A percentile compares a stretch with the other conserved stretches of the same genome.
Evolutionary conservation across 2,888 invertebrate genomes (phyloP).

Genomic region (Furcula furcula): DNA sequence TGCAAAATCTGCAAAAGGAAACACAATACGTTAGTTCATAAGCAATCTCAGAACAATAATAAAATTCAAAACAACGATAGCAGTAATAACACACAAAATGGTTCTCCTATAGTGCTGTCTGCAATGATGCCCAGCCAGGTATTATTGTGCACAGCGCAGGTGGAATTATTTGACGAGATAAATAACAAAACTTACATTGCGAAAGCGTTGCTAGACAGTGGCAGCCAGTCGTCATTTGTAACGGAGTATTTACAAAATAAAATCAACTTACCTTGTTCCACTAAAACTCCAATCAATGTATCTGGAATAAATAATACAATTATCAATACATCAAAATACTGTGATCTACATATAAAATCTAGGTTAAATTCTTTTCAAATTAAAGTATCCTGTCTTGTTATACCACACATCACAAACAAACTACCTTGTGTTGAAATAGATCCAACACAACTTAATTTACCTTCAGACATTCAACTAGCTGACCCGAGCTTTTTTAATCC

Average conservation of each 20-base stretch:
- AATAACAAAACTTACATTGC: neutral
- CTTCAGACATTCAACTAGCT: no score
- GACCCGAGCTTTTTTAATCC: no score
- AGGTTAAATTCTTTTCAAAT: neutral
- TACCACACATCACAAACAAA: neutral
- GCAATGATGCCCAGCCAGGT: no score
- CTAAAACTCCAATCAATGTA: neutral
- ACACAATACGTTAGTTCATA: slow-evolving; percentile 1
- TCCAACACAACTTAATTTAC: neutral
- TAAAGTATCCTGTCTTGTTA: neutral
- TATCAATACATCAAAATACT: neutral
- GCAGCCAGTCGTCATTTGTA: slow-evolving; percentile 2
- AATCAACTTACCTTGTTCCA: neutral
- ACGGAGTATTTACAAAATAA: neutral
- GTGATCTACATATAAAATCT: neutral
- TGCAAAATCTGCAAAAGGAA: slow-evolving; percentile 1
- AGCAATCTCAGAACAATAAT: neutral
- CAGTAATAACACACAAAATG: neutral
- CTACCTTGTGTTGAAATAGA: neutral
- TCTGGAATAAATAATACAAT: neutral
- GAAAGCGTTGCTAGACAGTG: neutral
- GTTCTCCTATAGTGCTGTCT: no score
- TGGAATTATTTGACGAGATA: neutral
- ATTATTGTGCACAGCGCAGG: slow-evolving; percentile 1
- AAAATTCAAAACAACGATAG: neutral